phyloP scores from a whole-genome alignment of 2,113 vertebrate species.

The Podiceps cristatus region DNA sequence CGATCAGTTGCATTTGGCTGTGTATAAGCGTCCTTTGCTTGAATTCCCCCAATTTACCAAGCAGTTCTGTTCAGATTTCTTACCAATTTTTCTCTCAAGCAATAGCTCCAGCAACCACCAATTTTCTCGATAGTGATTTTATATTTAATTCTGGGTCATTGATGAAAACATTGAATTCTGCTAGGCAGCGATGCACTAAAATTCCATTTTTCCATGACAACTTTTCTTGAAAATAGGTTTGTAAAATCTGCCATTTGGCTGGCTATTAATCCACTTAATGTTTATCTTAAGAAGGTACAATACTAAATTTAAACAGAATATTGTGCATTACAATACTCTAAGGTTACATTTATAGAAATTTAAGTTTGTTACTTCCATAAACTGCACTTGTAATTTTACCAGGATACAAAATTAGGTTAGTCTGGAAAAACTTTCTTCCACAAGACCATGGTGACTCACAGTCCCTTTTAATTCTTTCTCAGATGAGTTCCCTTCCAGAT shows the following conservation, averaged over 20 bases:
- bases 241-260: background rate
- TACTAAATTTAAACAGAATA: background rate
- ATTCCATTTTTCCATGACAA: slow-evolving; percentile 4
- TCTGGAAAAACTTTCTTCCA: background rate
- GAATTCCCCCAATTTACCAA: background rate
- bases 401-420: background rate
- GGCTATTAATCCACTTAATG: background rate
- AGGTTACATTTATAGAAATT: background rate
- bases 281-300: background rate
- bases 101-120: background rate
- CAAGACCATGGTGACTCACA: background rate
- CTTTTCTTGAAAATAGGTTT: background rate
- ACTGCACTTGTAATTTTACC: background rate
- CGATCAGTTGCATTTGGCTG: background rate
- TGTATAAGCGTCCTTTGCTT: background rate
- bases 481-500: background rate
- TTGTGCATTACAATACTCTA: background rate
- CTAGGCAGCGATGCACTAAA: background rate
- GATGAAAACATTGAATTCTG: slow-evolving; percentile 5
- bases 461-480: background rate
- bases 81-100: slow-evolving; percentile 13
- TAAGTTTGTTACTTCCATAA: background rate
- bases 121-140: slow-evolving; percentile 25
- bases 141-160: slow-evolving; percentile 39
- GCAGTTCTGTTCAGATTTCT: background rate